phyloP scores from a whole-genome alignment of 2,113 vertebrate species.

The Osmerus mordax region DNA sequence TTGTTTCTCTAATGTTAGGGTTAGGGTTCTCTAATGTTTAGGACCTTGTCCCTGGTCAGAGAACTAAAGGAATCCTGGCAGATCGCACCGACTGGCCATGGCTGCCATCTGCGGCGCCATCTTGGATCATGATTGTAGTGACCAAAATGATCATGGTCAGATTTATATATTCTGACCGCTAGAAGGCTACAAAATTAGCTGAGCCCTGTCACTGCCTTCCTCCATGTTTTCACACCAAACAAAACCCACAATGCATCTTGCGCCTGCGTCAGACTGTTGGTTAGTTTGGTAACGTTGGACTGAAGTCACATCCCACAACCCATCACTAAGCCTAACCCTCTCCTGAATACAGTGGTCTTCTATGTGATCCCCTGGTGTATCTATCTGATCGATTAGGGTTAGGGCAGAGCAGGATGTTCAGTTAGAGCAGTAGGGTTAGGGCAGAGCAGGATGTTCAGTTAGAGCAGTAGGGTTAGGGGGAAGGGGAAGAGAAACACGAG shows the following conservation, averaged over 20 bases:
- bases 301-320: no score
- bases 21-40: no score
- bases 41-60: no score
- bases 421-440: constrained; percentile 44
- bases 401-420: constrained; percentile 35
- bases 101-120: no score
- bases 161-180: neutral
- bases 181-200: neutral
- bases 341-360: no score
- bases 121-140: no score
- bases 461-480: neutral
- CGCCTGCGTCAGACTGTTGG: neutral
- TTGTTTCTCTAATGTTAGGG: no score
- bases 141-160: no score
- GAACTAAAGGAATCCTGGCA: no score
- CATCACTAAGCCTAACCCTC: no score
- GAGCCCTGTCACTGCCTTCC: neutral
- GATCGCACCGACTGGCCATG: no score
- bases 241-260: neutral
- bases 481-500: neutral
- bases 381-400: constrained; percentile 1
- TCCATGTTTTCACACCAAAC: neutral
- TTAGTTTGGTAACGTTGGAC: neutral
- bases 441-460: constrained; percentile 26
- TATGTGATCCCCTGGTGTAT: no score